A percentile compares a stretch with the other conserved stretches of the same genome.
These are phyloP conservation scores for Paedocypris sp. DNA, from an alignment of 2,113 vertebrate genomes.

Conservation along the genomic window DNA sequence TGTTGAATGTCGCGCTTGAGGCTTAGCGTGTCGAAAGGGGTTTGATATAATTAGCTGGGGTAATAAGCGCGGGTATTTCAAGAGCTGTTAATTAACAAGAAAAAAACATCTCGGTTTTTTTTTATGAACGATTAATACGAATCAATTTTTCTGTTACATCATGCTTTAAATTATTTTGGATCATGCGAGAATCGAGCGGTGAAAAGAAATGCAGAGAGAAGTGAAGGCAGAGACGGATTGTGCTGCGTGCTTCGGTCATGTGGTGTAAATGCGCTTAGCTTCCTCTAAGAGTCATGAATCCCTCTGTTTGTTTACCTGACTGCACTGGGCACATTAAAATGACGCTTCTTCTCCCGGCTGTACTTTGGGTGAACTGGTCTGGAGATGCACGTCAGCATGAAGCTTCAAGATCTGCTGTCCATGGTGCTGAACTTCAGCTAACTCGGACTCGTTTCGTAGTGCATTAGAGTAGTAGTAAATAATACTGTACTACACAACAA, in stretches of 20 bases:
- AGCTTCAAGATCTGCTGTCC: conserved; percentile 12
- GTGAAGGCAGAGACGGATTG: not conserved
- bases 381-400: not conserved
- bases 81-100: not conserved
- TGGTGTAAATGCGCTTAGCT: conserved; percentile 25
- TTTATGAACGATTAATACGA: not conserved
- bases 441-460: no score
- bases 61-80: conserved; percentile 33
- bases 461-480: no score
- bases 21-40: not conserved
- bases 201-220: no score
- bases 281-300: conserved; percentile 12
- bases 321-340: not conserved
- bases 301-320: conserved; percentile 20
- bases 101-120: not conserved
- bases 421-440: conserved; percentile 21
- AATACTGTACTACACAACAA: no score
- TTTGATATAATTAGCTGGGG: conserved; percentile 26
- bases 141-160: no score
- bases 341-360: not conserved
- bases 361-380: not conserved
- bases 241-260: not conserved
- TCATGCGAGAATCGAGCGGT: no score
- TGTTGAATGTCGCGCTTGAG: not conserved
- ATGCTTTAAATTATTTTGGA: no score